phyloP scores from a whole-genome alignment of 2,113 vertebrate genomes.

The Boulengeromyrus knoepffleri region DNA sequence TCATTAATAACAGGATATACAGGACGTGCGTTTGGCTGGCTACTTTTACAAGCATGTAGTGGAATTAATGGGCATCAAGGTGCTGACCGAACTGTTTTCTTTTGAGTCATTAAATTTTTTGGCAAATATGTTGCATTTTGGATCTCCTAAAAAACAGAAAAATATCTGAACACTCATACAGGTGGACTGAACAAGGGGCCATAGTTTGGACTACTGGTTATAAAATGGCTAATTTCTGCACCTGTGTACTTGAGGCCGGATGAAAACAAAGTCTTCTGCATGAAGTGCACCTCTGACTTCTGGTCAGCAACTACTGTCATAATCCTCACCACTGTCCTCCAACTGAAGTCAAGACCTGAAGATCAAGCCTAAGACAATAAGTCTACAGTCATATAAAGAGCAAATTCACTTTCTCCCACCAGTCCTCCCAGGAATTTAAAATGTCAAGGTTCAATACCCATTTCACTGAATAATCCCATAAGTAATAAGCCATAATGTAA shows the following conservation, averaged over 20 bases:
- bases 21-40: background rate
- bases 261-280: background rate
- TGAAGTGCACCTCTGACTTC: background rate
- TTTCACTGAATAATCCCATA: background rate
- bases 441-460: background rate
- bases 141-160: background rate
- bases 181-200: too few relatives aligned
- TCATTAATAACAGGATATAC: background rate
- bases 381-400: background rate
- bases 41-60: background rate
- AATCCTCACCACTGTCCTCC: background rate
- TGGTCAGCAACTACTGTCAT: background rate
- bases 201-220: too few relatives aligned
- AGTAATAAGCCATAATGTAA: background rate
- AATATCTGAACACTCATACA: background rate
- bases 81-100: background rate
- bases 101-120: background rate
- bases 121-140: background rate
- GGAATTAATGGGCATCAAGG: background rate
- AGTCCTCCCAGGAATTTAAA: background rate
- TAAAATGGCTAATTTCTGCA: too few relatives aligned
- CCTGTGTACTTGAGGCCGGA: background rate
- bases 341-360: background rate
- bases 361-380: background rate
- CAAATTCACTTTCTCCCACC: background rate